Conservation (phyloP, 2,888 invertebrate species). For the Caenorhabditis uteleia region DNA sequence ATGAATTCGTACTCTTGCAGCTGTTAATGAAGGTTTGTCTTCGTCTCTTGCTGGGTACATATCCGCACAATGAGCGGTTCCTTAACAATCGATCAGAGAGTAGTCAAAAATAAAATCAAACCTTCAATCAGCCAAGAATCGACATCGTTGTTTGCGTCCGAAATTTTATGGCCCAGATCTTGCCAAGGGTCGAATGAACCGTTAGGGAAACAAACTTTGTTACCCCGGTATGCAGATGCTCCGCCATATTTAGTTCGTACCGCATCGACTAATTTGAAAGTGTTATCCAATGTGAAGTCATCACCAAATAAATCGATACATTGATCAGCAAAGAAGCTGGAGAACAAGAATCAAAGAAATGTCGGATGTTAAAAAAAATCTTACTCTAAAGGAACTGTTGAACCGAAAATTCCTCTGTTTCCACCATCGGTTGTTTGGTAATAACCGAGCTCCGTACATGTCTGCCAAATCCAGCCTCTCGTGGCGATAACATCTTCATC, state of each 20-base stretch:
- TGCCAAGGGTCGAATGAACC: constrained; percentile 52
- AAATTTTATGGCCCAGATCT: constrained; percentile 30
- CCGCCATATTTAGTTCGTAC: constrained; percentile 44
- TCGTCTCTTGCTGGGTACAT: constrained; percentile 50
- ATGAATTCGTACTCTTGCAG: constrained; percentile 37
- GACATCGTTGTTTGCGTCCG: constrained; percentile 27
- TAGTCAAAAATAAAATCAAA: neutral
- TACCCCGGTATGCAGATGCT: constrained; percentile 43
- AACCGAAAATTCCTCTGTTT: constrained; percentile 51
- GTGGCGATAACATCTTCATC: constrained; percentile 31
- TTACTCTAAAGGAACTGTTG: constrained; percentile 47
- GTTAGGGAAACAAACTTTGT: constrained; percentile 50
- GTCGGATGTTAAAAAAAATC: neutral
- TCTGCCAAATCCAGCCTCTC: constrained; percentile 91
- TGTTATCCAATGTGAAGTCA: constrained; percentile 36
- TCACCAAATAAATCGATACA: constrained; percentile 44
- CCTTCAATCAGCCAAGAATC: constrained; percentile 50
- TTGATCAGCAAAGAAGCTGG: constrained; percentile 48
- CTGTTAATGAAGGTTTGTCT: constrained; percentile 33
- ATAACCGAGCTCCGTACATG: constrained; percentile 93
- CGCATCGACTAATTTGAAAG: constrained; percentile 27
- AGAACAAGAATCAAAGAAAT: constrained; percentile 6
- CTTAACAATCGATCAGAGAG: constrained; percentile 3
- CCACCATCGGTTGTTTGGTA: constrained; percentile 82
- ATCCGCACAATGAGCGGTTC: constrained; percentile 58